Percentiles rank a stretch among this genome's conserved stretches.
Evolutionary conservation across 2,888 invertebrate species (phyloP).

Genomic region (Bugula neritina): DNA sequence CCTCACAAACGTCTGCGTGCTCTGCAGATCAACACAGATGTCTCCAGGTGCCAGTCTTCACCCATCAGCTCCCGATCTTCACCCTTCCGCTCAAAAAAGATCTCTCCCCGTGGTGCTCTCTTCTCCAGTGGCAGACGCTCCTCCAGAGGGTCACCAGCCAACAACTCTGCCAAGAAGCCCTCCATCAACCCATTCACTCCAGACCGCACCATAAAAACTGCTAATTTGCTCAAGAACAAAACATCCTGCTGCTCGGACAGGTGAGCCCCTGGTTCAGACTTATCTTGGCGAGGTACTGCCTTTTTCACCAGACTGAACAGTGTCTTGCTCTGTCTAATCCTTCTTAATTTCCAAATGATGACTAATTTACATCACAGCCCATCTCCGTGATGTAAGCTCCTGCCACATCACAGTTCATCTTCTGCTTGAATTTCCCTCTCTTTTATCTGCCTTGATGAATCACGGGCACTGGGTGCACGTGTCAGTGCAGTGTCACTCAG

Average conservation of each 20-base stretch:
- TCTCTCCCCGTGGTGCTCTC: slow-evolving; percentile 3
- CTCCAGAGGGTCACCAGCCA: neutral
- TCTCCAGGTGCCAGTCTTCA: slow-evolving; percentile 42
- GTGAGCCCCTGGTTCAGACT: neutral
- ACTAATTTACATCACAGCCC: too few species aligned
- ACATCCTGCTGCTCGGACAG: neutral
- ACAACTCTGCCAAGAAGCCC: neutral
- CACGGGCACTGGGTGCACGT: too few species aligned
- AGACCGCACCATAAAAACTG: slow-evolving; percentile 32
- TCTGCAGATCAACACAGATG: slow-evolving; percentile 72
- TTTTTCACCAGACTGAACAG: too few species aligned
- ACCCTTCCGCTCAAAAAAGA: slow-evolving; percentile 1
- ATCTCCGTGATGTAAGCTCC: too few species aligned
- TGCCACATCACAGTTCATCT: too few species aligned
- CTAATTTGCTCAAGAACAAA: neutral
- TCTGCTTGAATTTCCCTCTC: too few species aligned
- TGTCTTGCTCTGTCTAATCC: too few species aligned
- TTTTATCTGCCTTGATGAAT: too few species aligned
- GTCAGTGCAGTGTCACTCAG: too few species aligned
- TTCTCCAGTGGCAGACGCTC: neutral
- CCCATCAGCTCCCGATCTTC: neutral
- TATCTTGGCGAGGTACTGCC: neutral
- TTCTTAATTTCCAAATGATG: too few species aligned
- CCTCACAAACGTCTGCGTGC: slow-evolving; percentile 55
- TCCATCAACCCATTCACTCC: slow-evolving; percentile 72